These are phyloP conservation scores for Plebejus argus DNA, from an alignment of 2,888 invertebrate genomes.

Conservation along the genomic window DNA sequence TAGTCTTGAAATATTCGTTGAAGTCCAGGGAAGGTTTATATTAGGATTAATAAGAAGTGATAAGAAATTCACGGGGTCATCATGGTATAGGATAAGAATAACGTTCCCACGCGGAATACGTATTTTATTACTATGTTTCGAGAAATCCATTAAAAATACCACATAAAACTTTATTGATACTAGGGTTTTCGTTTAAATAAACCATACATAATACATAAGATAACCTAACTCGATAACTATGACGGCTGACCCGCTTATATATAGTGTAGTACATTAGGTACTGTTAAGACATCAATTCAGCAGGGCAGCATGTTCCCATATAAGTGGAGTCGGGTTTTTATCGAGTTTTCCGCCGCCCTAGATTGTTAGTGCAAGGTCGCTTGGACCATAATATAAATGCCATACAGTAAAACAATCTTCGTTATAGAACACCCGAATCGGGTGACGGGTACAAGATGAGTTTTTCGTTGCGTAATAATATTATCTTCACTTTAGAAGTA, in stretches of 20 bases:
- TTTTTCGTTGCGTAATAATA: too few species aligned
- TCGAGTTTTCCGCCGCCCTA: conserved; percentile 68
- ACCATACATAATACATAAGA: background rate
- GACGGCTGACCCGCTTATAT: conserved; percentile 22
- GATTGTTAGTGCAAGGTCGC: conserved; percentile 66
- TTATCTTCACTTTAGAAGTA: too few species aligned
- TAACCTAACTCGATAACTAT: conserved; percentile 16
- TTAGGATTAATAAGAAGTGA: too few species aligned
- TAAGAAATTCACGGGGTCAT: background rate
- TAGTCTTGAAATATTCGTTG: too few species aligned
- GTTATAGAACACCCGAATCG: too few species aligned
- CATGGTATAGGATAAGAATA: background rate
- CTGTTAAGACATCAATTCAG: conserved; percentile 71
- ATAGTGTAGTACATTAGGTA: conserved; percentile 43
- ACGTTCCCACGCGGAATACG: background rate
- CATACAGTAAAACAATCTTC: background rate
- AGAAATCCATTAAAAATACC: background rate
- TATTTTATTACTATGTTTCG: background rate
- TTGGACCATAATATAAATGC: conserved; percentile 41
- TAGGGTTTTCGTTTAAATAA: background rate
- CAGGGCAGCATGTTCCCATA: conserved; percentile 62
- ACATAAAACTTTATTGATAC: background rate
- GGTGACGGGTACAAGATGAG: too few species aligned
- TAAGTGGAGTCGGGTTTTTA: conserved; percentile 69
- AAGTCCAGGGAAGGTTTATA: too few species aligned